Percentiles rank a stretch among this genome's conserved stretches.
phyloP scores from a whole-genome alignment of 2,113 vertebrate genomes.

The Sinocyclocheilus rhinocerous region DNA sequence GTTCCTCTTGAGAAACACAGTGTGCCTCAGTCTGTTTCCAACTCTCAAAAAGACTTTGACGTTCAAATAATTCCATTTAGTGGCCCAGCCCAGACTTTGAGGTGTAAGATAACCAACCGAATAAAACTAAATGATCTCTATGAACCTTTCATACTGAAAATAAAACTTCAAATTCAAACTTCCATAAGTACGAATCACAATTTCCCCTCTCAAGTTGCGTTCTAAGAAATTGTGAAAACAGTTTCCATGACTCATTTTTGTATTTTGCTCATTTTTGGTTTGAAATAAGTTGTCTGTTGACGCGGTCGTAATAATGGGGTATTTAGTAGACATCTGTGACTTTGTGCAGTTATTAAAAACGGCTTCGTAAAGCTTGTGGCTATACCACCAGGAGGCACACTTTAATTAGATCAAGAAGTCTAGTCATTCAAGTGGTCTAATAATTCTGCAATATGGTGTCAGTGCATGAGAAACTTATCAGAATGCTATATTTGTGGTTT shows the following conservation, averaged over 20 bases:
- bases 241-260: conserved; percentile 32
- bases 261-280: background rate
- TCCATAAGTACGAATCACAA: background rate
- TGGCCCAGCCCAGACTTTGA: background rate
- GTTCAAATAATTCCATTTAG: background rate
- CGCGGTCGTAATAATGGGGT: background rate
- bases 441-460: background rate
- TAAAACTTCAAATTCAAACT: background rate
- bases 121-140: background rate
- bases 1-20: background rate
- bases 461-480: background rate
- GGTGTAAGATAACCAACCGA: background rate
- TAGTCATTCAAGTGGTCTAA: background rate
- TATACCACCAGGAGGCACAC: conserved; percentile 36
- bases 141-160: background rate
- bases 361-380: background rate
- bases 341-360: background rate
- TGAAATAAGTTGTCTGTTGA: background rate
- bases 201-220: background rate
- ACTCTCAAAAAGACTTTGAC: background rate
- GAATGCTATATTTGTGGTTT: background rate
- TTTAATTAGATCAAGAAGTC: background rate
- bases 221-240: conserved; percentile 39
- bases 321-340: background rate
- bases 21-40: background rate